Base-by-base conservation (phyloP, 2,113 vertebrate species). In the Ursus arctos region DNA sequence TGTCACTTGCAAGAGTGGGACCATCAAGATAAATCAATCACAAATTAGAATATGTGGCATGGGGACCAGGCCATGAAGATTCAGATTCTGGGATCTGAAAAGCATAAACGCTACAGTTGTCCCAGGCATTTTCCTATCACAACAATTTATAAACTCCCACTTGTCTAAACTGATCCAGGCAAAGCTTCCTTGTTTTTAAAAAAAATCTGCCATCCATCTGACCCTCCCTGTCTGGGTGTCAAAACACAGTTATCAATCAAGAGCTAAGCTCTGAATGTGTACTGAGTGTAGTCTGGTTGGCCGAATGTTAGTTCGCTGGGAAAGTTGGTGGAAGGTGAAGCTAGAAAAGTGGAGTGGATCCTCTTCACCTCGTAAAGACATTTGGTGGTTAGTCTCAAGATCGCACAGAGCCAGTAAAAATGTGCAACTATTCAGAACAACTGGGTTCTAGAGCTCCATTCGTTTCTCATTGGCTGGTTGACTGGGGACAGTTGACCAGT, bases 141-240 rank as follows among this genome's bases (percentile, higher is more conserved):
- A 61, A 55, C 2, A 21, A n/a, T 63, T 47, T 49, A 22, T 7
- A 67, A 96, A 40, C 22, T 77, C 69, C 85, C 40, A 81, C 33
- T 86, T 94, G 11, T 74, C 59, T 59, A 81, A 86, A 51, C 13
- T 33, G 53, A 71, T 57, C 61, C 80, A 77, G n/a, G 53, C 65
- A 67, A 72, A 97, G 13, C 4, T 72, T 92, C 89, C 36, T 81
- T 40, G 6, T 49, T 92, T 92, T 36, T 57, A 31, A 51, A 71
- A 96, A 96, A 96, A 96, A 43, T 36, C 88, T 76, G 16, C 10
- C 55, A n/a, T 36, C 26, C 49, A 69, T 22, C 59, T 91, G 63
- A 53, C 40, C 8, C 33, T 65, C 55, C 61, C 92, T 16, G 9
- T 86, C 28, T 59, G 40, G 43, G 28, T 80, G 19, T 88, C 86